Evolutionary conservation across 2,113 vertebrate genomes (phyloP).

Genomic region (Mirza zaza): DNA sequence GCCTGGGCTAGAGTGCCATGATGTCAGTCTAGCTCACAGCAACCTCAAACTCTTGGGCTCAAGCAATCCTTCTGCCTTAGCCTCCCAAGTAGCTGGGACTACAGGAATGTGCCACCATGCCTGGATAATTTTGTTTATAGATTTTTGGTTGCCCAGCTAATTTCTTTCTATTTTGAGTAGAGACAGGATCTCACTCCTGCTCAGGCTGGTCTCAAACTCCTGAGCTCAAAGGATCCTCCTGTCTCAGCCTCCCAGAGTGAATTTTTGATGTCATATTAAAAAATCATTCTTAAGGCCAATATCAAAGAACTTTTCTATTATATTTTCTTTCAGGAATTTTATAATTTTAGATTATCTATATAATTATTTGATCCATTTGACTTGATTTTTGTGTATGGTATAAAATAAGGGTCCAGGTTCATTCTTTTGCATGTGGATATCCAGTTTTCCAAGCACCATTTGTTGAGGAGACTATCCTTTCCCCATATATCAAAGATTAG

Average conservation of each 20-base stretch:
- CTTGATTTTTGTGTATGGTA: neutral
- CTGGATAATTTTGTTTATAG: too few species aligned
- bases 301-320: neutral
- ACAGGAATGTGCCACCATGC: too few species aligned
- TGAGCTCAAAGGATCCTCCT: too few species aligned
- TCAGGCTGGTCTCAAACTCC: too few species aligned
- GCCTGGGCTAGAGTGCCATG: too few species aligned
- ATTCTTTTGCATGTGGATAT: neutral
- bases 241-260: neutral
- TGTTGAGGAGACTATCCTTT: neutral
- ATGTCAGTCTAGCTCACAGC: too few species aligned
- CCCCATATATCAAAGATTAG: neutral
- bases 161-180: too few species aligned
- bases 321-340: neutral
- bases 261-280: neutral
- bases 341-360: neutral
- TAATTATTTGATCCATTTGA: neutral
- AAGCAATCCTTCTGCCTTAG: too few species aligned
- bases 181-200: too few species aligned
- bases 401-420: neutral
- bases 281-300: neutral
- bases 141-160: too few species aligned
- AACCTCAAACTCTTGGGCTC: too few species aligned
- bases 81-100: too few species aligned
- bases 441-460: neutral